phyloP scores from a whole-genome alignment of 2,113 vertebrate genomes.

The Panthera tigris region DNA sequence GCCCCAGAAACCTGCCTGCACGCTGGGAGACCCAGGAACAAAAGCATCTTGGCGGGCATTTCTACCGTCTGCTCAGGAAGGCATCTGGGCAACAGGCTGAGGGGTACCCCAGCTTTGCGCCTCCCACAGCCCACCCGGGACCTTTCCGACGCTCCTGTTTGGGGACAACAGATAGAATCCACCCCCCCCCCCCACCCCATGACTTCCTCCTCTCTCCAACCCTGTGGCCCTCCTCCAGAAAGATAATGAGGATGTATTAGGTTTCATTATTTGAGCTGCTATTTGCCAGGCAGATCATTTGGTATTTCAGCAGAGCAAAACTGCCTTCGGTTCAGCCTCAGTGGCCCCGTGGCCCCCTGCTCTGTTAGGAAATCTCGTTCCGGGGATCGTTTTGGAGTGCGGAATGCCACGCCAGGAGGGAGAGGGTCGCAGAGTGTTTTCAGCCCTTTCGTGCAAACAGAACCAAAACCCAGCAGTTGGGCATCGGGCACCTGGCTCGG shows the following conservation, averaged over 20 bases:
- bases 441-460: not conserved
- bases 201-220: not conserved
- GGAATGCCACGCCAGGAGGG: not conserved
- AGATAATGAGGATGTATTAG: constrained; percentile 2
- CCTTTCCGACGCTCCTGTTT: constrained; percentile 43
- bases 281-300: not conserved
- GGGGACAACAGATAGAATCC: not conserved
- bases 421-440: not conserved
- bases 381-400: not conserved
- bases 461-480: not conserved
- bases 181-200: not conserved
- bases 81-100: constrained; percentile 26
- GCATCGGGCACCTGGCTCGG: not conserved
- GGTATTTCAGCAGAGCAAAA: not conserved
- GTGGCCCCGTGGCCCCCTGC: rapidly evolving
- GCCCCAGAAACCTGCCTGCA: not conserved
- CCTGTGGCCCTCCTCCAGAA: not conserved
- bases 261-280: not conserved
- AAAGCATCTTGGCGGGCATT: constrained; percentile 48
- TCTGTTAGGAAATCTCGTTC: not conserved
- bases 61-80: constrained; percentile 47
- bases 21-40: not conserved
- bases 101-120: constrained; percentile 56
- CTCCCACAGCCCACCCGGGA: constrained; percentile 2
- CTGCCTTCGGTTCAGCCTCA: not conserved